phyloP scores from a whole-genome alignment of 2,113 vertebrate genomes.

The Aptenodytes forsteri region DNA sequence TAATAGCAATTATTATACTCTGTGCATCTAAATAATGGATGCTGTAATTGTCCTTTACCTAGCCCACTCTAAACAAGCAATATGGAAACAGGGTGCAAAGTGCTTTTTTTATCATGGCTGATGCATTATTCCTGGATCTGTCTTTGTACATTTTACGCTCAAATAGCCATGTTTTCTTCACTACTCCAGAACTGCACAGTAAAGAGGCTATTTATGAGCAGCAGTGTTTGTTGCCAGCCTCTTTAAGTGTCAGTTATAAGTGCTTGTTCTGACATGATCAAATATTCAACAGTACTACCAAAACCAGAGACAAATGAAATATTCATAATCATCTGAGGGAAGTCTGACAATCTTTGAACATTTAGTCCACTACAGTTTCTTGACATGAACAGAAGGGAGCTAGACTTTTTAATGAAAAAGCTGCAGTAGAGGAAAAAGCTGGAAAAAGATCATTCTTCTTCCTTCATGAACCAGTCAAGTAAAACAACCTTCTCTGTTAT shows the following conservation, averaged over 20 bases:
- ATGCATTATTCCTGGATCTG: neutral
- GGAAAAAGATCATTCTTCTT: neutral
- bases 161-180: neutral
- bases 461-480: neutral
- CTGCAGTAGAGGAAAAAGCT: neutral
- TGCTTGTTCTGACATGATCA: conserved; percentile 18
- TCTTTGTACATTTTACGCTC: neutral
- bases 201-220: conserved; percentile 13
- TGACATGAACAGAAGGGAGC: neutral
- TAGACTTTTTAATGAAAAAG: neutral
- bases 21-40: neutral
- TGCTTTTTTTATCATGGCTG: neutral
- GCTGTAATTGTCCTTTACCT: neutral
- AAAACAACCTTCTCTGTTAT: neutral
- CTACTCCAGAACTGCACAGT: neutral
- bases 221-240: neutral
- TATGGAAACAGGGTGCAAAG: neutral
- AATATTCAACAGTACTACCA: neutral
- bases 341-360: neutral
- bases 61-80: neutral
- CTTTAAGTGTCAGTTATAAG: neutral
- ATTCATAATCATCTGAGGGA: conserved; percentile 3
- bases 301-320: conserved; percentile 14
- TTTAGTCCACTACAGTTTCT: neutral
- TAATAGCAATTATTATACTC: neutral